Conservation (phyloP, 2,797 vertebrate species). For the Dryobates pubescens region DNA sequence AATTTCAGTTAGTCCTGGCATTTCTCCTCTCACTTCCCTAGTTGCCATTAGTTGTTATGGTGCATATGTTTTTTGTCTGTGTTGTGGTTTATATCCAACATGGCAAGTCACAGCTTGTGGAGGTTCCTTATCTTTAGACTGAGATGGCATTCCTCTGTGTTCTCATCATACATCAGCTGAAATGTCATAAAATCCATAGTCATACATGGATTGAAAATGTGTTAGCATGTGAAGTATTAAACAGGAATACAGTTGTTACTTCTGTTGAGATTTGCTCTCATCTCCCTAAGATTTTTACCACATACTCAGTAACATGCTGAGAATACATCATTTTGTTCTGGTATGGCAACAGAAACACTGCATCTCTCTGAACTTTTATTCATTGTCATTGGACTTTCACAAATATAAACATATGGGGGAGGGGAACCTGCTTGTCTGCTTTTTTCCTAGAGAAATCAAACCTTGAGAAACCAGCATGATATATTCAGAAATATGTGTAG, state of each 20-base stretch:
- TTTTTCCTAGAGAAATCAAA: slow-evolving; percentile 14
- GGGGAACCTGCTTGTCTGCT: not conserved
- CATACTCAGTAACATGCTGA: slow-evolving; percentile 24
- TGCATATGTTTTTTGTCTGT: not conserved
- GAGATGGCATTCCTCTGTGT: not conserved
- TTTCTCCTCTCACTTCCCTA: not conserved
- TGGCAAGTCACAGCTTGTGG: not conserved
- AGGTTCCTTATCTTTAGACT: not conserved
- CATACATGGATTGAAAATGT: not conserved
- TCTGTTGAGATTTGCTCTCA: slow-evolving; percentile 7
- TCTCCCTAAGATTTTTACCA: slow-evolving; percentile 9
- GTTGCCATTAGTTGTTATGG: accelerated
- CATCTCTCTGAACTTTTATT: slow-evolving; percentile 5
- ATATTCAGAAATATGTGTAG: not conserved
- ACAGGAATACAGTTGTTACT: not conserved
- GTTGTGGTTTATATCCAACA: not conserved
- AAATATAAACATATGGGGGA: not conserved
- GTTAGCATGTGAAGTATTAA: not conserved
- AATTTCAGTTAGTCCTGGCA: not conserved
- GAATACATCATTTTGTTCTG: slow-evolving; percentile 29
- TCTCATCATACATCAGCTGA: not conserved
- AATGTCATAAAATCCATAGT: not conserved
- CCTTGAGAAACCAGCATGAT: not conserved
- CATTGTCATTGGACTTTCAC: not conserved
- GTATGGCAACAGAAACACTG: slow-evolving; percentile 22